Conservation (phyloP, 1,140 invertebrate species). For the Bombus consobrinus region DNA sequence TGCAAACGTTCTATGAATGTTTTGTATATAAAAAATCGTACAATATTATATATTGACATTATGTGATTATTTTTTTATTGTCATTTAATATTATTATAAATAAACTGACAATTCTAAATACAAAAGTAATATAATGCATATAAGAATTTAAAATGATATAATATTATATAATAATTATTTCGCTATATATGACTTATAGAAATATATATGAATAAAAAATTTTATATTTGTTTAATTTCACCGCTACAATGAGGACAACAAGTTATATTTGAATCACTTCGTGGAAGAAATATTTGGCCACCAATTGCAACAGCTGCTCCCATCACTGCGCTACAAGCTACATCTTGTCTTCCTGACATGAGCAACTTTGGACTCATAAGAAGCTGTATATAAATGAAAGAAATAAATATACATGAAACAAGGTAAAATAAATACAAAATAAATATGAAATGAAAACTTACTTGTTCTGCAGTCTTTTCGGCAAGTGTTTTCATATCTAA, state of each 20-base stretch:
- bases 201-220: neutral
- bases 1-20: neutral
- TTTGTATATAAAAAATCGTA: neutral
- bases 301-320: constrained; percentile 81
- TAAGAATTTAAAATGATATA: neutral
- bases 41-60: neutral
- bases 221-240: constrained; percentile 81
- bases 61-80: constrained; percentile 18
- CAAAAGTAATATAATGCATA: constrained; percentile 27
- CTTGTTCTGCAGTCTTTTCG: constrained; percentile 80
- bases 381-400: constrained; percentile 62
- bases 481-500: constrained; percentile 79
- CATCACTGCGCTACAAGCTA: constrained; percentile 82
- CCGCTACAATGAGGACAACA: constrained; percentile 83
- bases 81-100: constrained; percentile 21
- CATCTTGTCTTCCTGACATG: constrained; percentile 79
- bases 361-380: constrained; percentile 79
- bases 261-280: constrained; percentile 65
- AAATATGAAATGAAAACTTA: constrained; percentile 50
- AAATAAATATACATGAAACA: constrained; percentile 6
- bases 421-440: constrained; percentile 1
- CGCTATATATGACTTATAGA: neutral
- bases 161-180: neutral
- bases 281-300: constrained; percentile 78
- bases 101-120: constrained; percentile 33